These are phyloP conservation scores for Aurelia coerulea DNA, from an alignment of 30 jellyfish, hydroid and myxozoan species.

Conservation along the genomic window DNA sequence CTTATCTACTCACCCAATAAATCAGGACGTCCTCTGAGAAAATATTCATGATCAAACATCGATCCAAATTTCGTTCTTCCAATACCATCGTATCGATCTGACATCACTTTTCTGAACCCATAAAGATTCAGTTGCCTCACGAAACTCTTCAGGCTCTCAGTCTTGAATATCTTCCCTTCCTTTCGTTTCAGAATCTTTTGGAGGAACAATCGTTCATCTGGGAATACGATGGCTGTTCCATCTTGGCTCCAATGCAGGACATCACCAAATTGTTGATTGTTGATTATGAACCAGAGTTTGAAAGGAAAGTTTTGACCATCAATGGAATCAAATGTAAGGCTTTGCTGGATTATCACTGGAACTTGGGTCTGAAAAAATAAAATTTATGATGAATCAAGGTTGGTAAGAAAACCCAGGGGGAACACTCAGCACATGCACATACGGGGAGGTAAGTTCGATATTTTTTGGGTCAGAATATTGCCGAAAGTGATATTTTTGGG, in stretches of 20 bases:
- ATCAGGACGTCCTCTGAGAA: slow-evolving; percentile 78
- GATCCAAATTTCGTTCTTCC: slow-evolving; percentile 63
- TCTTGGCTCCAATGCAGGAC: slow-evolving; percentile 94
- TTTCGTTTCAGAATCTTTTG: slow-evolving; percentile 77
- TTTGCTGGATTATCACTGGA: slow-evolving; percentile 65
- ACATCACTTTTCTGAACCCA: slow-evolving; percentile 92
- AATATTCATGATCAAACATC: slow-evolving; percentile 74
- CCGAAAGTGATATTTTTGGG: too few relatives aligned
- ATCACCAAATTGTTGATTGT: slow-evolving; percentile 71
- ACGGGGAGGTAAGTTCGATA: too few relatives aligned
- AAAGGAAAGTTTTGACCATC: slow-evolving; percentile 97
- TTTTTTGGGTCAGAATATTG: too few relatives aligned
- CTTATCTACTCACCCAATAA: slow-evolving; percentile 55
- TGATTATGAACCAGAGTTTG: slow-evolving; percentile 87
- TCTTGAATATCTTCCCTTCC: slow-evolving; percentile 83
- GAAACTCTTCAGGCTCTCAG: slow-evolving; percentile 91
- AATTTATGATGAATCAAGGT: background rate
- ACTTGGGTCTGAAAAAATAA: slow-evolving; percentile 21
- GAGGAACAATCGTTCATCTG: slow-evolving; percentile 75
- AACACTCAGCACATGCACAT: too few relatives aligned
- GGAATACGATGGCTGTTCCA: slow-evolving; percentile 89
- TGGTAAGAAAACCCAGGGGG: background rate
- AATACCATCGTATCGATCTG: slow-evolving; percentile 59
- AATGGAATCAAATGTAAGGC: slow-evolving; percentile 68
- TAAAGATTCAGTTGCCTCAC: slow-evolving; percentile 95